Percentiles rank a stretch among this genome's conserved stretches.
These are phyloP conservation scores for Cataglyphis hispanica DNA, from an alignment of 1,140 invertebrate genomes.

Conservation along the genomic window DNA sequence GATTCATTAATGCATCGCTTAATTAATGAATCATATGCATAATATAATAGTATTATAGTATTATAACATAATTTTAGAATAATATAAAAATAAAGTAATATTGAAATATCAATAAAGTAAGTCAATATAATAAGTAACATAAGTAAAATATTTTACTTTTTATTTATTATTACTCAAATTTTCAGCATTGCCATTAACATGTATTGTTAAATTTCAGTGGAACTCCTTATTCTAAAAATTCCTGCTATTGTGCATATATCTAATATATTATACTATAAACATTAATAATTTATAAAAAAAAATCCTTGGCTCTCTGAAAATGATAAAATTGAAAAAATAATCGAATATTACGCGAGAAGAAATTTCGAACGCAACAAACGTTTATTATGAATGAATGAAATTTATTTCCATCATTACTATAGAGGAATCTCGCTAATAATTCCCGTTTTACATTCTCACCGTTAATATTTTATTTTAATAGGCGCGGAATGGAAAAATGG, in stretches of 20 bases:
- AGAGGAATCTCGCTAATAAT: constrained; percentile 59
- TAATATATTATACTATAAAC: background rate
- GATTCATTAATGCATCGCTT: background rate
- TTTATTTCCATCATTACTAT: constrained; percentile 60
- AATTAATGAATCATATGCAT: background rate
- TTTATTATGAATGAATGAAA: constrained; percentile 43
- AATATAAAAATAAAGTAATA: background rate
- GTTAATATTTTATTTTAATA: constrained; percentile 65
- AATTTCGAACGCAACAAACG: constrained; percentile 44
- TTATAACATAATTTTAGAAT: background rate
- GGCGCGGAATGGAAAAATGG: constrained; percentile 59
- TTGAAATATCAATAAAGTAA: constrained; percentile 14
- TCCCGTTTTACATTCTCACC: constrained; percentile 23
- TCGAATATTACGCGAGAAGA: constrained; percentile 25
- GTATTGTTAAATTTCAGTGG: background rate
- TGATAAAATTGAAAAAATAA: constrained; percentile 51
- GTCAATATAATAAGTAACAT: background rate
- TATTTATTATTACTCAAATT: constrained; percentile 19
- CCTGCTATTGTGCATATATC: background rate
- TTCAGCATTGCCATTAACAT: background rate
- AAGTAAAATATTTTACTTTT: background rate
- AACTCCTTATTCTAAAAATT: constrained; percentile 12
- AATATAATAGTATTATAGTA: background rate
- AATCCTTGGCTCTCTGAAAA: background rate
- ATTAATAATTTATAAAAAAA: constrained; percentile 30